These are phyloP conservation scores for Noturus placidus DNA, from an alignment of 2,113 vertebrate species.

Conservation along the genomic window DNA sequence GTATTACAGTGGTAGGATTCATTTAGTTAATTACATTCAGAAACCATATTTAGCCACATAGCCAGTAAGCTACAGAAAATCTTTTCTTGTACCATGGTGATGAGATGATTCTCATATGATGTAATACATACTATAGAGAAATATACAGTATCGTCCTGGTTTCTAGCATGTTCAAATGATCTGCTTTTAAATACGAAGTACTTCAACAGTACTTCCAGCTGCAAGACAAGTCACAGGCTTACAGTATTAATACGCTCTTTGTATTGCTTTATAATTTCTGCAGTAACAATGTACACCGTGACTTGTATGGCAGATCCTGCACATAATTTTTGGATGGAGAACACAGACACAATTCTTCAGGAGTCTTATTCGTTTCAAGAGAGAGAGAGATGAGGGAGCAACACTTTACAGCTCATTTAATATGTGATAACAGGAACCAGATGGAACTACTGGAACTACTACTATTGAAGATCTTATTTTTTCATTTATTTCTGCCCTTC, in stretches of 20 bases:
- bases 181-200: not conserved
- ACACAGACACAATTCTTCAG: not conserved
- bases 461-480: no score
- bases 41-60: not conserved
- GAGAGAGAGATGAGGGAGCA: not conserved
- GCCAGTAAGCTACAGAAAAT: not conserved
- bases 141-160: not conserved
- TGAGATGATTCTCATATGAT: not conserved
- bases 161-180: not conserved
- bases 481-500: no score
- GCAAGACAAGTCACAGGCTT: not conserved
- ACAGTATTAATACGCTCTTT: not conserved
- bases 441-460: no score
- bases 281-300: not conserved
- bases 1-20: not conserved
- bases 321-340: not conserved
- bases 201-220: not conserved
- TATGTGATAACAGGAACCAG: not conserved
- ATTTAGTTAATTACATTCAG: not conserved
- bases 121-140: not conserved
- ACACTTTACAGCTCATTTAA: not conserved
- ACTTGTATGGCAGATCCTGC: not conserved
- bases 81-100: not conserved
- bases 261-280: not conserved
- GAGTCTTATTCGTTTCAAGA: not conserved